Evolutionary conservation across 2,888 invertebrate species (phyloP).

Genomic region (Ochropacha duplaris): DNA sequence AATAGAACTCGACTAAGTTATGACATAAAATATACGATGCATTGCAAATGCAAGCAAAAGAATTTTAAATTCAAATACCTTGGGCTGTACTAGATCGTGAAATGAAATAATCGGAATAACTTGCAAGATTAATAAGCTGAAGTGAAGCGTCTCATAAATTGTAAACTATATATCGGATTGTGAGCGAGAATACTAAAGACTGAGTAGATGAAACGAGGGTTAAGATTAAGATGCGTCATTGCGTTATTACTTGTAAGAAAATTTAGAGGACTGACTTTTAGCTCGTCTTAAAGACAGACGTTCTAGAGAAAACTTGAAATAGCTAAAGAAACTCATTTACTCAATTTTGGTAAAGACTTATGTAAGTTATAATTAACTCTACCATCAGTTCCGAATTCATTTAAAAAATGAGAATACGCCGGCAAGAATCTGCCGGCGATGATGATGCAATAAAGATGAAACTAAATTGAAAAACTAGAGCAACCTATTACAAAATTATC

Average conservation of each 20-base stretch:
- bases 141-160: neutral
- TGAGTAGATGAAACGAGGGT: neutral
- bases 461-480: too few relatives aligned
- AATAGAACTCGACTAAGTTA: neutral
- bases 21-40: neutral
- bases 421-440: too few relatives aligned
- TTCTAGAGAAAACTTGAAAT: too few relatives aligned
- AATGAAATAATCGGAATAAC: neutral
- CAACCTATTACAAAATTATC: too few relatives aligned
- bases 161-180: neutral
- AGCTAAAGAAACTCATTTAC: too few relatives aligned
- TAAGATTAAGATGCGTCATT: neutral
- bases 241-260: neutral
- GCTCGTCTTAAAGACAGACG: too few relatives aligned
- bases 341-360: too few relatives aligned
- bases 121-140: neutral
- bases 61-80: neutral
- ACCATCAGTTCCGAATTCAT: too few relatives aligned
- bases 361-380: too few relatives aligned
- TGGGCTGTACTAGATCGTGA: neutral
- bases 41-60: neutral
- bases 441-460: too few relatives aligned
- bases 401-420: too few relatives aligned
- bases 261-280: too few relatives aligned
- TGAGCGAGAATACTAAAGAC: neutral